Percentiles rank a stretch among this genome's conserved stretches.
phyloP scores from a whole-genome alignment of 2,888 invertebrate species.

The Ditula angustiorana region DNA sequence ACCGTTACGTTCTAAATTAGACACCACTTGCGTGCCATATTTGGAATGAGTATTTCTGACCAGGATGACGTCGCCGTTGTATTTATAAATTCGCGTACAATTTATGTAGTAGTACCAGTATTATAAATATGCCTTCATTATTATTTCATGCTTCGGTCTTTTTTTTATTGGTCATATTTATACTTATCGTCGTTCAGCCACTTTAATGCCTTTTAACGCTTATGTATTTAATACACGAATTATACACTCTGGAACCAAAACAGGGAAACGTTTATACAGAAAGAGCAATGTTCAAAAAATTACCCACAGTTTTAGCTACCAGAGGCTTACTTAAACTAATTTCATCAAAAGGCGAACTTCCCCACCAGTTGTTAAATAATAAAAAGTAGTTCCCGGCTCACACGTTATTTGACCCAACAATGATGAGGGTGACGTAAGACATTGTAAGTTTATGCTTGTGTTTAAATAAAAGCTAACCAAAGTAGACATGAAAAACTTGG shows the following conservation, averaged over 20 bases:
- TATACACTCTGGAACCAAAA: too few relatives aligned
- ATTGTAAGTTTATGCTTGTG: conserved; percentile 5
- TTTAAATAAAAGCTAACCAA: conserved; percentile 7
- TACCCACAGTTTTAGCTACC: too few relatives aligned
- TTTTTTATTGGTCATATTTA: not conserved
- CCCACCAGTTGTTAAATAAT: too few relatives aligned
- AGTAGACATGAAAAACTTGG: conserved; percentile 37
- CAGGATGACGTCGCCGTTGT: conserved; percentile 21
- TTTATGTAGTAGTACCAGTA: not conserved
- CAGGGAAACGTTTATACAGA: too few relatives aligned
- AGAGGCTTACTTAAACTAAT: not conserved
- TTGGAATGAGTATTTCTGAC: conserved; percentile 38
- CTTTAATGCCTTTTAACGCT: too few relatives aligned
- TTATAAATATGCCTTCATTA: not conserved
- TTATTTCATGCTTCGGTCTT: not conserved
- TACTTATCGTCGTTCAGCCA: too few relatives aligned
- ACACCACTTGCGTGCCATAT: conserved; percentile 43
- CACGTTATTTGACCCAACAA: not conserved
- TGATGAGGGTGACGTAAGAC: not conserved
- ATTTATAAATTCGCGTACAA: conserved; percentile 4
- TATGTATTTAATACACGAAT: too few relatives aligned
- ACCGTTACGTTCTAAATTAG: conserved; percentile 41
- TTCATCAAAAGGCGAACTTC: too few relatives aligned
- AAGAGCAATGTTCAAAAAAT: too few relatives aligned
- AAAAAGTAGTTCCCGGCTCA: too few relatives aligned